Base-by-base conservation (phyloP, 2,888 invertebrate genomes). In the Cyrtodaria siliqua region DNA sequence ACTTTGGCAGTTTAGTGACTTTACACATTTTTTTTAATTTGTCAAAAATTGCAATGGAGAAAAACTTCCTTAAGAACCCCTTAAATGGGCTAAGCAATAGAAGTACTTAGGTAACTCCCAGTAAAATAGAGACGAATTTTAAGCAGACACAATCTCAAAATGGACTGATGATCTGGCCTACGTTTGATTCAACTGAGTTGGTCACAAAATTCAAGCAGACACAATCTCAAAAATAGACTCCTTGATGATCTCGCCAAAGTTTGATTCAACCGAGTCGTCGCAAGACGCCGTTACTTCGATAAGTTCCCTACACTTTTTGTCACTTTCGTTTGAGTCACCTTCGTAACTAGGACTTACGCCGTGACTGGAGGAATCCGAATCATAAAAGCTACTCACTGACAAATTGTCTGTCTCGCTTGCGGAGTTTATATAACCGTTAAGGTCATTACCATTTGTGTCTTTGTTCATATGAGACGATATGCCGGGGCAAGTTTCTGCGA, bases 181-280 rank as follows among this genome's bases (percentile, higher is more conserved):
- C n/a, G n/a, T n/a, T n/a, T n/a, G n/a, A n/a, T n/a, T n/a, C n/a
- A n/a, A n/a, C n/a, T n/a, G n/a, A n/a, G n/a, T n/a, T n/a, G n/a
- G n/a, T n/a, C n/a, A n/a, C n/a, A n/a, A n/a, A n/a, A 16, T 33
- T 42, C 84, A 91, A 16, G 96, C 96, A 89, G 96, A 96, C 89
- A 96, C 97, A 88, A 97, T 97, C 93, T 97, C 97, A 91, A 97
- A 97, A 95, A 97, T 97, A 80, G 97, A 96, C 93, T 97, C 97
- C 93, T 97, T 97, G 87, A 97, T 97, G 89, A 97, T 96, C 94
- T 97, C 97, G 63, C 97, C 97, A 91, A 97, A 97, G 93, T 97
- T 97, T 64, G 83, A 83, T 38, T 83, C 81, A 4, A 67, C 55
- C 14, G 71, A 57, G 8, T 75, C 76, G 8, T 85, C 81, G 23